These are phyloP conservation scores for Pseudoatta argentina DNA, from an alignment of 1,140 invertebrate genomes.

Conservation along the genomic window DNA sequence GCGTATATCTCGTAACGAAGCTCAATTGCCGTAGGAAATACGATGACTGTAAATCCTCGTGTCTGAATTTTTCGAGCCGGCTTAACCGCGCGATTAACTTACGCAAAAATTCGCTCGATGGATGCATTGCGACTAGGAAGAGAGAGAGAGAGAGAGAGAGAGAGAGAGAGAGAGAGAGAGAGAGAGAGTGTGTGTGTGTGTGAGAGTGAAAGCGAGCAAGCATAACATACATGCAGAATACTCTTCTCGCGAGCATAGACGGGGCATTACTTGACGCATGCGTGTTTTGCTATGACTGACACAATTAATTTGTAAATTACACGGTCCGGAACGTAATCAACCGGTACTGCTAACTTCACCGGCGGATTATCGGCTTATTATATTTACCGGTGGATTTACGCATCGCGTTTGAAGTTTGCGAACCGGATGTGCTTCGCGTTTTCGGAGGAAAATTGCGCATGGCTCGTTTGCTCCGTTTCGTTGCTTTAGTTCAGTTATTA, in stretches of 20 bases:
- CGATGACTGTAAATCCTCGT: not conserved
- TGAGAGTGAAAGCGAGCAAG: not conserved
- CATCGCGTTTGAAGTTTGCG: constrained; percentile 35
- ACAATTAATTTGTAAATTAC: constrained; percentile 56
- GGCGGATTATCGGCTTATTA: constrained; percentile 37
- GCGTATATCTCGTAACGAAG: constrained; percentile 27
- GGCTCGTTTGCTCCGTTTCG: not conserved
- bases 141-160: not conserved
- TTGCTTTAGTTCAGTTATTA: constrained; percentile 49
- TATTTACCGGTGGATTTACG: constrained; percentile 46
- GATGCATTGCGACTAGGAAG: not conserved
- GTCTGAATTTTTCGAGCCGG: not conserved
- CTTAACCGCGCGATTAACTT: constrained; percentile 35
- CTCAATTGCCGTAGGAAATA: constrained; percentile 14
- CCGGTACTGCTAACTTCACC: constrained; percentile 2
- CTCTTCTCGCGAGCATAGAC: not conserved
- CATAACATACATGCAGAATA: too few relatives aligned
- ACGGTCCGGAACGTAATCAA: constrained; percentile 23
- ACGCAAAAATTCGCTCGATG: constrained; percentile 4
- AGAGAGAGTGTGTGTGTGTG: not conserved
- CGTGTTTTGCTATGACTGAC: constrained; percentile 9
- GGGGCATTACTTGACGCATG: constrained; percentile 19
- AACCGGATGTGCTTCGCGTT: constrained; percentile 17
- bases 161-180: not conserved
- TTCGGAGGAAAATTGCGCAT: constrained; percentile 27